A percentile compares a stretch with the other conserved stretches of the same genome.
phyloP scores from a whole-genome alignment of 2,888 invertebrate genomes.

The Yponomeuta evonymella region DNA sequence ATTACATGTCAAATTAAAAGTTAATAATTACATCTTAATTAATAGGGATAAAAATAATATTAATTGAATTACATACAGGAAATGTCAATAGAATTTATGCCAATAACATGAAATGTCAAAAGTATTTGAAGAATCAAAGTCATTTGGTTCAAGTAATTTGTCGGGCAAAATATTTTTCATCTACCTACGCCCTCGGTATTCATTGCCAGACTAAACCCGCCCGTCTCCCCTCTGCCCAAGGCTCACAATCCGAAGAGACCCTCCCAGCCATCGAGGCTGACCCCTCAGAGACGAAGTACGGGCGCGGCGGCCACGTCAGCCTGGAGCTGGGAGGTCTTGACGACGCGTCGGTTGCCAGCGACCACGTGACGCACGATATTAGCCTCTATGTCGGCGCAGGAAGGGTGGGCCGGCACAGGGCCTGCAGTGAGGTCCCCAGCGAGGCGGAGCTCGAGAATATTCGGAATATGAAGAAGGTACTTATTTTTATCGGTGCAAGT shows the following conservation, averaged over 20 bases:
- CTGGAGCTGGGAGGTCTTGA: conserved; percentile 67
- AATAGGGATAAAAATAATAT: too few relatives aligned
- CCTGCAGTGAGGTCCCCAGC: conserved; percentile 80
- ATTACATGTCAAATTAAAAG: too few relatives aligned
- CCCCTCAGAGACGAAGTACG: conserved; percentile 26
- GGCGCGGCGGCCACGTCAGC: conserved; percentile 55
- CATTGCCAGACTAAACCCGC: neutral
- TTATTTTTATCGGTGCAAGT: too few relatives aligned
- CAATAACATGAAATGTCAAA: too few relatives aligned
- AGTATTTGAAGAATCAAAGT: too few relatives aligned
- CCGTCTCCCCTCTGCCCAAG: neutral
- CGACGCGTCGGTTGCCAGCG: conserved; percentile 73
- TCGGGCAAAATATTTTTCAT: too few relatives aligned
- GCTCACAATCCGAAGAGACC: neutral
- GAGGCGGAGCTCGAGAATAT: conserved; percentile 88
- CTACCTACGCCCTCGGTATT: neutral
- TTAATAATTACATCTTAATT: too few relatives aligned
- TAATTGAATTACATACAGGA: too few relatives aligned
- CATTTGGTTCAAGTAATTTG: too few relatives aligned
- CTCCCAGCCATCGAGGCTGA: conserved; percentile 27
- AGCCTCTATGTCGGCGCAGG: conserved; percentile 54
- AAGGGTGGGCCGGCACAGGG: conserved; percentile 73
- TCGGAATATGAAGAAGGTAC: conserved; percentile 92
- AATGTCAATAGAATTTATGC: too few relatives aligned
- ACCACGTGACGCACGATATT: conserved; percentile 60